Conservation (phyloP, 2,797 vertebrate genomes). For the Mormyrus proboscirostris region DNA sequence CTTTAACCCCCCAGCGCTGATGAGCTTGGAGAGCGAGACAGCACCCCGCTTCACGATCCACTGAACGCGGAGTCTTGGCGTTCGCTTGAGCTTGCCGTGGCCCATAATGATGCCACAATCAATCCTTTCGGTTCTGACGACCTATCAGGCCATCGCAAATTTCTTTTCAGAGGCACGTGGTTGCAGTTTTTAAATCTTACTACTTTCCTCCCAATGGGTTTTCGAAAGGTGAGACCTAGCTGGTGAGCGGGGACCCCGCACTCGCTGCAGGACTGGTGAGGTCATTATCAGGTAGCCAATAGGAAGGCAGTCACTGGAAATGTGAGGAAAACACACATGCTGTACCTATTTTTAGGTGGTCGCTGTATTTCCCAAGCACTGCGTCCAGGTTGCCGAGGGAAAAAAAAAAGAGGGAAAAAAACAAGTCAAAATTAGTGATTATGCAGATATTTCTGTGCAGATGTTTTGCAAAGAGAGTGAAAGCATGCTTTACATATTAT, state of each 20-base stretch:
- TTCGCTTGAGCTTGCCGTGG: not conserved
- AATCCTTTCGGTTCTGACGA: not conserved
- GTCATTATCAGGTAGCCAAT: not conserved
- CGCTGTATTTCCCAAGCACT: constrained; percentile 27
- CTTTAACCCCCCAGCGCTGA: not conserved
- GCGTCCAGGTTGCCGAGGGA: not conserved
- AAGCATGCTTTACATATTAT: not conserved
- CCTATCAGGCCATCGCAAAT: not conserved
- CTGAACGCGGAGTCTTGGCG: not conserved
- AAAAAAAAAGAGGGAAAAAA: not conserved
- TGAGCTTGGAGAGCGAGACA: not conserved
- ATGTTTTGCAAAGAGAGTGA: not conserved
- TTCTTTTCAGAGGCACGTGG: not conserved
- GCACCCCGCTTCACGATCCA: not conserved
- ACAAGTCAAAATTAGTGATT: not conserved
- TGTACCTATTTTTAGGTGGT: constrained; percentile 19
- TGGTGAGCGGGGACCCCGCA: not conserved
- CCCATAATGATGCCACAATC: not conserved
- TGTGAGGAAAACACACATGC: not conserved
- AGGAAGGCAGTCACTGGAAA: not conserved
- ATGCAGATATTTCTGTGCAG: not conserved
- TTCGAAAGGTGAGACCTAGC: not conserved
- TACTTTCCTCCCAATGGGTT: not conserved
- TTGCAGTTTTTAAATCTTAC: not conserved
- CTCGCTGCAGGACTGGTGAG: not conserved